Evolutionary conservation across 1,140 invertebrate species (phyloP).

Genomic region (Drosophila tristis): DNA sequence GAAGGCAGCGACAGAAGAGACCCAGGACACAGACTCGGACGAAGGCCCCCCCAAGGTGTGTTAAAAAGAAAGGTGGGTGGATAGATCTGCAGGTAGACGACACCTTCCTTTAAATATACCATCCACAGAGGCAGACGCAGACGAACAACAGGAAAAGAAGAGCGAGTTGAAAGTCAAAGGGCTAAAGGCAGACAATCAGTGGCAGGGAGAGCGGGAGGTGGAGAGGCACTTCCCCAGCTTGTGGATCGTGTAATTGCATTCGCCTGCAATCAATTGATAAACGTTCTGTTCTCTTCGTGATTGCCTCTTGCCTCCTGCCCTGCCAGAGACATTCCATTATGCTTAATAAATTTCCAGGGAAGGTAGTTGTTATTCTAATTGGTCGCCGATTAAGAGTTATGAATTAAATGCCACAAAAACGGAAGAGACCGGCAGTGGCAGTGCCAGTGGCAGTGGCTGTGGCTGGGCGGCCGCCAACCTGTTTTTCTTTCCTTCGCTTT

Average conservation of each 20-base stretch:
- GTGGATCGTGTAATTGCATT: constrained; percentile 59
- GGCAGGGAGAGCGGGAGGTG: not conserved
- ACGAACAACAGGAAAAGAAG: constrained; percentile 49
- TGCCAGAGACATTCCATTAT: constrained; percentile 62
- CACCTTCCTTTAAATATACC: too few relatives aligned
- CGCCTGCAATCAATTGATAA: constrained; percentile 60
- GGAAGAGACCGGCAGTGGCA: too few relatives aligned
- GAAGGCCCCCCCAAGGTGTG: too few relatives aligned
- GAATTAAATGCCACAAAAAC: constrained; percentile 58
- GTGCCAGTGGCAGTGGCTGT: too few relatives aligned
- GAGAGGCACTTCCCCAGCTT: constrained; percentile 15
- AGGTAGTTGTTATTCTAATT: constrained; percentile 80
- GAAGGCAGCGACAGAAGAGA: constrained; percentile 21
- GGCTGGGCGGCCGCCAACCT: constrained; percentile 6
- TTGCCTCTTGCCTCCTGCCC: too few relatives aligned
- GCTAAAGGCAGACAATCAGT: constrained; percentile 18
- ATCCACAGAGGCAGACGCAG: too few relatives aligned
- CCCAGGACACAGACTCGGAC: constrained; percentile 15
- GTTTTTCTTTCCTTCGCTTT: constrained; percentile 36
- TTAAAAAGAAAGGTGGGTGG: too few relatives aligned
- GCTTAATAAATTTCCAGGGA: constrained; percentile 72
- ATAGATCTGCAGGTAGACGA: too few relatives aligned
- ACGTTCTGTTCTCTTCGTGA: constrained; percentile 20
- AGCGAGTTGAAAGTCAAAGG: constrained; percentile 44
- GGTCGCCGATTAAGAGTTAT: constrained; percentile 70